Evolutionary conservation across 2,888 invertebrate genomes (phyloP).

Genomic region (Xestia sexstrigata): DNA sequence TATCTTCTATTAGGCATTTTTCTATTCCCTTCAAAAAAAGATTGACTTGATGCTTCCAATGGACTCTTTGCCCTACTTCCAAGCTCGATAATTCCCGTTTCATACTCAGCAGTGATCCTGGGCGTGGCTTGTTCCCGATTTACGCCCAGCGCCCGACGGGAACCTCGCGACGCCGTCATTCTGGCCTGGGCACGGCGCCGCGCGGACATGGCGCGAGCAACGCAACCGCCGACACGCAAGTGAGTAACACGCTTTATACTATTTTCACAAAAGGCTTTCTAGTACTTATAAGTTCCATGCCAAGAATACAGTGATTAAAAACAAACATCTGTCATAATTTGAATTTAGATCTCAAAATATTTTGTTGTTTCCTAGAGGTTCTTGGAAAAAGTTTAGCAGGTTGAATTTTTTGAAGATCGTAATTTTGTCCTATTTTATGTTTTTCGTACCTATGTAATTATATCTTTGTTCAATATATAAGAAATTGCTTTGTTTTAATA

Average conservation of each 20-base stretch:
- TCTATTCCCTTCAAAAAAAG: background rate
- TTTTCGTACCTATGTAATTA: background rate
- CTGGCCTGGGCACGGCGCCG: slow-evolving; percentile 82
- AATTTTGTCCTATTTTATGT: background rate
- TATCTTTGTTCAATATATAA: background rate
- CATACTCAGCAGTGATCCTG: slow-evolving; percentile 11
- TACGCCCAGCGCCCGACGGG: slow-evolving; percentile 51
- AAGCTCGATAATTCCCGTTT: slow-evolving; percentile 25
- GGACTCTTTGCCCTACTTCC: slow-evolving; percentile 24
- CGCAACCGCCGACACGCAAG: slow-evolving; percentile 87
- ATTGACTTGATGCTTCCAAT: slow-evolving; percentile 9
- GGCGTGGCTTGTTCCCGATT: slow-evolving; percentile 55
- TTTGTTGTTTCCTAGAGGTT: background rate
- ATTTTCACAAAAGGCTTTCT: background rate
- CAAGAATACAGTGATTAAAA: background rate
- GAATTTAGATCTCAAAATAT: background rate
- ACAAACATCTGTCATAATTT: background rate
- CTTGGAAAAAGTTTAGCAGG: background rate
- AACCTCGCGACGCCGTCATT: slow-evolving; percentile 71
- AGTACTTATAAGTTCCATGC: background rate
- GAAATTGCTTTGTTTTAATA: background rate
- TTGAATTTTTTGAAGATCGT: background rate
- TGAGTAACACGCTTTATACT: slow-evolving; percentile 75
- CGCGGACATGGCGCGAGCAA: slow-evolving; percentile 87
- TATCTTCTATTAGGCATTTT: background rate